Evolutionary conservation across 2,797 vertebrate genomes (phyloP), one percentile per base, ranked within the genome.

Genomic region (Rachycentron canadum): DNA sequence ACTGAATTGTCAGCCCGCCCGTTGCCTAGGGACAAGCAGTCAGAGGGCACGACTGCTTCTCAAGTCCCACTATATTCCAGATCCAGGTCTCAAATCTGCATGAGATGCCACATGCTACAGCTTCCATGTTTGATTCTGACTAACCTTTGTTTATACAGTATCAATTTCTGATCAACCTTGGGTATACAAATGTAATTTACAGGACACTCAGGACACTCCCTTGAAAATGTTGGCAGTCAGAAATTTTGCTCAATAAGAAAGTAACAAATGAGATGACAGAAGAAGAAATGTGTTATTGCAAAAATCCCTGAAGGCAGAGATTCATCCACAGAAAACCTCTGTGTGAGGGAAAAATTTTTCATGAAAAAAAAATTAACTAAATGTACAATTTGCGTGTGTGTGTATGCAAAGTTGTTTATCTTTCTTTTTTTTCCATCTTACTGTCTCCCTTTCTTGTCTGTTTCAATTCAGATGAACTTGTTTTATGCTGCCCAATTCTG

Each of bases 241-340:
- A 57, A n/a, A 63, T 16, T 36, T 16, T 23, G 30, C 50, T 32
- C 36, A 64, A 61, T 65, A 61, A 49, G 3, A 55, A 23, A 34
- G 19, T 34, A 68, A 43, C 25, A 23, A 68, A 68, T 7, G 12
- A 19, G n/a, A 72, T 50, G 19, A 38, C 47, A 13, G 38, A 32
- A 61, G 55, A n/a, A n/a, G n/a, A n/a, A n/a, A n/a, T n/a, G n/a
- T n/a, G n/a, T n/a, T n/a, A n/a, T n/a, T n/a, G n/a, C n/a, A n/a
- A n/a, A n/a, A n/a, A n/a, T 40, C 49, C 41, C 55, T 74, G 32
- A n/a, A 50, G 64, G 70, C 49, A 64, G 30, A 55, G 32, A 34
- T 57, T 65, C 16, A 66, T 41, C 32, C 60, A 59, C 38, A 19
- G 38, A 61, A 77, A 59, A 55, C 57, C 17, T 67, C 43, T 68